Evolutionary conservation across 2,797 vertebrate species (phyloP).

Genomic region (Bradypodion ventrale): DNA sequence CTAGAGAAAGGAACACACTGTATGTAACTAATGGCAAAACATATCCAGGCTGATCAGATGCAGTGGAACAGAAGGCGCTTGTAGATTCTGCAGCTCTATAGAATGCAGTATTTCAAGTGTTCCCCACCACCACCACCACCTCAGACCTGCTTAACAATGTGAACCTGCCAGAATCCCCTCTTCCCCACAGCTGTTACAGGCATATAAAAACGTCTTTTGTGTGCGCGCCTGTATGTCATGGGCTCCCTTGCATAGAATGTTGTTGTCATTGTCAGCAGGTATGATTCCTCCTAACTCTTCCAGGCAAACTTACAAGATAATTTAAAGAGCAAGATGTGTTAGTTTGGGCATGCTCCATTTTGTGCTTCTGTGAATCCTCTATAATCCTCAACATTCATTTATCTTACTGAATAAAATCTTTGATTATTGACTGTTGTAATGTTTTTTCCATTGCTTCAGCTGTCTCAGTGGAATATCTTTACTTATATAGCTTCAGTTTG

Average conservation of each 20-base stretch:
- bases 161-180: not conserved
- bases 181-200: not conserved
- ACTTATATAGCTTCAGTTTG: not conserved
- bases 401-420: conserved; percentile 33
- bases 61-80: not conserved
- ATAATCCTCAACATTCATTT: not conserved
- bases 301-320: not conserved
- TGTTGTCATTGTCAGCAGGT: not conserved
- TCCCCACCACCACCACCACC: too few relatives aligned
- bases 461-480: not conserved
- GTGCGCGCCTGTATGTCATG: not conserved
- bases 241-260: not conserved
- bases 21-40: not conserved
- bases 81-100: not conserved
- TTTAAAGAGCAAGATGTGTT: not conserved
- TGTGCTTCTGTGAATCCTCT: not conserved
- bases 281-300: not conserved
- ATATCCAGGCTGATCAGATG: not conserved
- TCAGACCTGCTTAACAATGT: not conserved
- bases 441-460: not conserved
- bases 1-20: not conserved
- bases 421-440: not conserved
- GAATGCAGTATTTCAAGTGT: not conserved
- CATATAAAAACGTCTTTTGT: not conserved
- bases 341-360: rapidly evolving